Evolutionary conservation across 2,888 invertebrate species (phyloP), one percentile per base, ranked within the genome.

Genomic region (Erynnis tages): DNA sequence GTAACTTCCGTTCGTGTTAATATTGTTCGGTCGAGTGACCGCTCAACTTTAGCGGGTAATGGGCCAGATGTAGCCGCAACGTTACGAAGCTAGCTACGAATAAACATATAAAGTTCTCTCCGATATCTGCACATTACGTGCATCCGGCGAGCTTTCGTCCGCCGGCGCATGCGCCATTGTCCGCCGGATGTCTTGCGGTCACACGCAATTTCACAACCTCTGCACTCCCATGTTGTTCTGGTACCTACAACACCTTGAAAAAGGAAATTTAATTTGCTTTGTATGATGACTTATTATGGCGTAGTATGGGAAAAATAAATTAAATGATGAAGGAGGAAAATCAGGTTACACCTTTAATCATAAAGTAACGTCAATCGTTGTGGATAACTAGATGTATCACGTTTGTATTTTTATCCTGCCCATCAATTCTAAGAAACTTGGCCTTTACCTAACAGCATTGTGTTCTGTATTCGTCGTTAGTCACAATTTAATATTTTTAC

Each of bases 151-250:
- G 76, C 79, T 79, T 76, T 78, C 79, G 79, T 76, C 78, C 49
- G 49, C 41, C 69, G 70, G 69, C 76, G 69, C 65, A 62, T 58
- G 74, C 73, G 73, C 77, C 73, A 80, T 82, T 81, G 83, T 80
- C 79, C 82, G 76, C 85, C 87, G 88, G 87, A 87, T 84, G 85
- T 86, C 85, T 87, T 89, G 87, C 76, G 88, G 88, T 89, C 85
- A 78, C 83, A 82, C 82, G 82, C 82, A 84, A 86, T 87, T 87
- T 87, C 86, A 84, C 83, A 83, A 85, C 80, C 80, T 80, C 73
- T 73, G 71, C 76, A 71, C 74, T 76, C 71, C 73, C 70, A 69
- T 68, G 73, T 66, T 69, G 68, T 68, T 78, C 76, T 79, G 69
- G 77, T 80, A 76, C 60, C 54, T 67, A 62, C 61, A 16, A 14